Evolutionary conservation across 2,888 invertebrate genomes (phyloP), one percentile per base, ranked within the genome.

Genomic region (Lepas anatifera): DNA sequence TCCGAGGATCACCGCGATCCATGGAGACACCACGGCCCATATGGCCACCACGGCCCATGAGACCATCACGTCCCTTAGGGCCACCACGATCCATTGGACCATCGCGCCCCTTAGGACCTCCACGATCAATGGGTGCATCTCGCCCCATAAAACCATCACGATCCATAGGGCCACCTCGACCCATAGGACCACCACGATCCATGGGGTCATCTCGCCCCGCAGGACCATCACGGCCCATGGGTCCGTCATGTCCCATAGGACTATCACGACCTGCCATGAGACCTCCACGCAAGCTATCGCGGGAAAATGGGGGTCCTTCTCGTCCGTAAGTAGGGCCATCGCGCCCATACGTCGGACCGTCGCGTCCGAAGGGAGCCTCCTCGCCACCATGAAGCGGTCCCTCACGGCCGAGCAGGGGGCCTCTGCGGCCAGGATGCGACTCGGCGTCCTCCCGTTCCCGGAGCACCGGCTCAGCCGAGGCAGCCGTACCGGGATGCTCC

Each of bases 71-170:
- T 69, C 69, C 68, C 37, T 69, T 67, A 25, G 39, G 39, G 50
- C 69, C 70, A 18, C 70, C 67, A 48, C 52, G 43, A 25, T 68
- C 35, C 52, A 41, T 64, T 37, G 43, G 66, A 27, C 70, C 69
- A 68, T 52, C 70, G 63, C 68, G 70, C 67, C 68, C 63, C 68
- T 58, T 58, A 69, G 43, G 37, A 37, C 71, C 71, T 43, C 63
- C 72, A 67, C 66, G 75, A 73, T 41, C 50, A 46, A 50, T 37
- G 74, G 74, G 66, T 75, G 72, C 52, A 77, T 68, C 52, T 74
- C 75, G 39, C 76, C 76, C 68, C 32, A 52, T 58, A 18, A 43
- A 52, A 8, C 32, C 35, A 25, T 50, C 69, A 2, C 63, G 52
- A 58, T 46, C 58, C 41, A 41, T 1, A 13, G 41, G 41, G 10